Evolutionary conservation across 2,797 vertebrate species (phyloP), one percentile per base, ranked within the genome.

Genomic region (Orientallactaga sibirica): DNA sequence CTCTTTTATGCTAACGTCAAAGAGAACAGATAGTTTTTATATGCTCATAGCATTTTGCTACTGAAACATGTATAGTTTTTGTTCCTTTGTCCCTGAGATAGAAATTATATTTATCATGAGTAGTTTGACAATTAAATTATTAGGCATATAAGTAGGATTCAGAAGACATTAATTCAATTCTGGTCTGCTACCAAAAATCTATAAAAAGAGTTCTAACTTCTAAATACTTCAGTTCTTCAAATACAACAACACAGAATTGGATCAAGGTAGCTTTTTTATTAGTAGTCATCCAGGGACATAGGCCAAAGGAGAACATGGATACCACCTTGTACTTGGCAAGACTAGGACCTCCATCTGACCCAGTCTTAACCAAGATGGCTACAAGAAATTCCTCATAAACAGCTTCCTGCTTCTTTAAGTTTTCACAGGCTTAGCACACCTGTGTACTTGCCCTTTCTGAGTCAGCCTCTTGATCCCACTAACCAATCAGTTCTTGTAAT

Each of bases 101-200:
- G 20, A 90, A 92, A 87, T 91, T 58, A 68, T 92, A 84, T 90
- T 85, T 74, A 48, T 70, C 64, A 48, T 88, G 43, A 91, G 52
- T 25, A 83, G 43, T 27, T 77, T 76, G 29, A 73, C 73, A 78
- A 66, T n/a, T 82, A 71, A 94, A 85, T 88, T 90, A 92, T 90
- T 91, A 94, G 94, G n/a, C 11, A 70, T 61, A 55, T 87, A 29
- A 94, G 68, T 93, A 94, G 29, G 43, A 71, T 92, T 84, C 70
- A 33, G 55, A 70, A 76, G 48, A 58, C 24, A 19, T 76, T 24
- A 76, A 89, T 95, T 93, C 75, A 95, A 84, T 87, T 93, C 81
- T 93, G n/a, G 11, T 62, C 78, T 94, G 41, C 91, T 81, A 58
- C 64, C 70, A 87, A 27, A 20, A 80, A n/a, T 20, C 58, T 80